Evolutionary conservation across 2,797 vertebrate species (phyloP), one percentile per base, ranked within the genome.

Genomic region (Spea hammondii): DNA sequence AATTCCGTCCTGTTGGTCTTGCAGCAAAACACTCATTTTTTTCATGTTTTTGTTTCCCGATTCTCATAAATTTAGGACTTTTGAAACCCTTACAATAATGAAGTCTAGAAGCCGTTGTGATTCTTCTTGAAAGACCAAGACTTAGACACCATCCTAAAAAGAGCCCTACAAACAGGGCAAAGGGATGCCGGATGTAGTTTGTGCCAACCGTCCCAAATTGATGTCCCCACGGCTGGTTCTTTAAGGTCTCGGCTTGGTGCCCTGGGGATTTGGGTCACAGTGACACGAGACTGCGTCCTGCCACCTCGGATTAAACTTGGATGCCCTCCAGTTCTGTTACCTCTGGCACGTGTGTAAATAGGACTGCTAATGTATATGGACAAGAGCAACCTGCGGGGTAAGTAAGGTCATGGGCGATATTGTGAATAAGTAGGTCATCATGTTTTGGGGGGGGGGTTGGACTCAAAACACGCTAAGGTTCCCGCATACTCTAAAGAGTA

Each of bases 301-400:
- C 50, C 14, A 60, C 6, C 70, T 53, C 54, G 65, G 48, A 54
- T 32, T 45, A 4, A 69, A 48, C 32, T 44, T 5, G 17, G 6
- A 14, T 47, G 62, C 13, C 32, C 32, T 57, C 17, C 53, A 59
- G 8, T 50, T 48, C 48, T 14, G 32, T 67, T 72, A 66, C n/a
- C 5, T 8, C 8, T 46, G 68, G 32, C 32, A 49, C 45, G 12
- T n/a, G 6, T 65, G 48, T 17, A 57, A 10, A 8, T 47, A 14
- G 46, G 10, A 12, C 6, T 59, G 14, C 47, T 65, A 82, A 62
- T 82, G 79, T 82, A 82, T 72, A 82, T 82, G 79, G 79, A 82
- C 13, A 82, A 77, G 46, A 65, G 64, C 65, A 82, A 55, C 65
- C 45, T 82, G 44, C 59, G 50, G 74, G 79, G 79, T 82, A 82